Base-by-base conservation (phyloP, 2,888 invertebrate genomes). In the Apotomis turbidana region DNA sequence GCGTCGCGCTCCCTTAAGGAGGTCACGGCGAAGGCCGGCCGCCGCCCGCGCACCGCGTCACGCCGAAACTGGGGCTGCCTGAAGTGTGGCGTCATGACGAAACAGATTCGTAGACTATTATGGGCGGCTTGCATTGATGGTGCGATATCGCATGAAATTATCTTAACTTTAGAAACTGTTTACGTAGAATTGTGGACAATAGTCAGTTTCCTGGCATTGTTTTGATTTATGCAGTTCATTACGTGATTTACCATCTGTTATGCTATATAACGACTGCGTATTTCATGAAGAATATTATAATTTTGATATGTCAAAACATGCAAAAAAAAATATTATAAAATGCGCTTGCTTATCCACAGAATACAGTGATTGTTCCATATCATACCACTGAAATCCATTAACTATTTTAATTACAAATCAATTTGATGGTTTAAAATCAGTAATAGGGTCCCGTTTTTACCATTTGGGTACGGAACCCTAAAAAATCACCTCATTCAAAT, bases 1-100 rank as follows among this genome's bases (percentile, higher is more conserved):
- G 49, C 49, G 49, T 49, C 49, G 49, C 49, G 10, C 6, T 41
- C 41, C 41, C 15, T 41, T 44, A 36, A 3, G 13, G 27, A 15
- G 69, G 69, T 69, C 62, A 69, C 9, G 61, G 69, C 36, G 55
- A 69, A 69, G 69, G 69, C 62, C 55, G 41, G 59, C 6, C 66
- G 57, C 27, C 69, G 61, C 68, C 60, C 54, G 68, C 60, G 69
- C 46, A 5, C 0, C 36, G 60, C 52, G 68, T 68, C 68, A 54
- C 60, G 13, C 8, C n/a, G 60, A 61, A n/a, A 68, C 68, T 54
- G 59, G 44, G 3, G 9, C 9, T 10, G 9, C 9, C 10, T 10
- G 49, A 57, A 27, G 5, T 36, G 63, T 66, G 64, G 57, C 64
- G 64, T 55, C 55, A 55, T 46, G 15, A 12, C 58, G 0, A 58